Percentiles rank a stretch among this genome's conserved stretches.
Conservation (phyloP, 2,888 invertebrate species). For the Acleris cristana region DNA sequence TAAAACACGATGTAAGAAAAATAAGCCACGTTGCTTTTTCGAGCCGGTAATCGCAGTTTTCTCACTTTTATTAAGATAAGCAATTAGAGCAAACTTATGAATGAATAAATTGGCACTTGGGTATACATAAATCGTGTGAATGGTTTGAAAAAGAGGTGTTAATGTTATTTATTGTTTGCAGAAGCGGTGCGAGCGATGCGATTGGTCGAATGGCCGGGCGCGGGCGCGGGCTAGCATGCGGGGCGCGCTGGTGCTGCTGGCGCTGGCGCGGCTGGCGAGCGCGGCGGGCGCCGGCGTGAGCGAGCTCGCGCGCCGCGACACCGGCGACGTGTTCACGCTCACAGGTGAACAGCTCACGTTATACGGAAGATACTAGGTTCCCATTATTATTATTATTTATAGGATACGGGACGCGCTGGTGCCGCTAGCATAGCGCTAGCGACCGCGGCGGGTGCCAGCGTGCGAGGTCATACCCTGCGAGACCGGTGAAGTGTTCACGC, state of each 20-base stretch:
- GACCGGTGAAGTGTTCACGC: constrained; percentile 73
- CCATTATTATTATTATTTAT: background rate
- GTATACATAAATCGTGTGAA: background rate
- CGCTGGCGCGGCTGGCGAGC: constrained; percentile 63
- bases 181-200: constrained; percentile 62
- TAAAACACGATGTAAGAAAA: background rate
- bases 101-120: background rate
- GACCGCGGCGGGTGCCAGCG: constrained; percentile 49
- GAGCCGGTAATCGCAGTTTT: background rate
- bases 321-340: constrained; percentile 75
- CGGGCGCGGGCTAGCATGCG: constrained; percentile 76
- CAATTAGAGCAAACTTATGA: background rate
- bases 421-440: background rate
- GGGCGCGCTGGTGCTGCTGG: constrained; percentile 66
- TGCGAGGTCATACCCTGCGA: constrained; percentile 72
- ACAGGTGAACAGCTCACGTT: constrained; percentile 52
- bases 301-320: constrained; percentile 71
- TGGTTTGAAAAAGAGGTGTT: background rate
- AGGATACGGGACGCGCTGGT: no score
- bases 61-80: background rate
- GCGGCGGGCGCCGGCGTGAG: constrained; percentile 67
- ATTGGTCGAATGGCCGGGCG: constrained; percentile 56
- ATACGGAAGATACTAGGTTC: background rate
- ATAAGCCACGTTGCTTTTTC: background rate
- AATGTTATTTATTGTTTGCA: constrained; percentile 32